Evolutionary conservation across 2,113 vertebrate species (phyloP).

Genomic region (Riparia riparia): DNA sequence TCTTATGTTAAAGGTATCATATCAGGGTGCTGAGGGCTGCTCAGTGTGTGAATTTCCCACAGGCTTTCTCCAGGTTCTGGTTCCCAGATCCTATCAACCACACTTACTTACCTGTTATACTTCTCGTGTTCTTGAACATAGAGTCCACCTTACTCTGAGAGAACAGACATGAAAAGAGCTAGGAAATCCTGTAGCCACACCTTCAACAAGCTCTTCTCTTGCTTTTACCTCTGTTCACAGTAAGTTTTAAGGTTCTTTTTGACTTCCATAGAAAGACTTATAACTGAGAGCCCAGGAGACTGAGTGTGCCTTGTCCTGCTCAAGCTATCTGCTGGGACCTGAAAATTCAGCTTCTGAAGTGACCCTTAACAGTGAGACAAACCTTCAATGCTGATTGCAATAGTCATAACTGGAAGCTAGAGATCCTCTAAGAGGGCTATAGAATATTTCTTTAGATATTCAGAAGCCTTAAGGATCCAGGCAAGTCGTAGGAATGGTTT

Average conservation of each 20-base stretch:
- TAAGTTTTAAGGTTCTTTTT: background rate
- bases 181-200: accelerated
- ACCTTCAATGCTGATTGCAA: background rate
- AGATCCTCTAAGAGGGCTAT: background rate
- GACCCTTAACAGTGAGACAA: background rate
- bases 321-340: background rate
- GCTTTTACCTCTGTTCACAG: background rate
- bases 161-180: background rate
- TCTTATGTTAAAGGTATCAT: background rate
- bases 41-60: background rate
- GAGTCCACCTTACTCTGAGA: background rate
- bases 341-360: background rate
- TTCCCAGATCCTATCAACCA: background rate
- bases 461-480: background rate
- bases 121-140: background rate
- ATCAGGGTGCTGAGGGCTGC: background rate
- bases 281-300: background rate
- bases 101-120: background rate
- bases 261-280: background rate
- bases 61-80: background rate
- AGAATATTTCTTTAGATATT: background rate
- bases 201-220: background rate
- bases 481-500: background rate
- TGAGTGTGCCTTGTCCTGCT: background rate
- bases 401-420: background rate